phyloP scores from a whole-genome alignment of 1,140 invertebrate species.

The Brachystomella parvula region DNA sequence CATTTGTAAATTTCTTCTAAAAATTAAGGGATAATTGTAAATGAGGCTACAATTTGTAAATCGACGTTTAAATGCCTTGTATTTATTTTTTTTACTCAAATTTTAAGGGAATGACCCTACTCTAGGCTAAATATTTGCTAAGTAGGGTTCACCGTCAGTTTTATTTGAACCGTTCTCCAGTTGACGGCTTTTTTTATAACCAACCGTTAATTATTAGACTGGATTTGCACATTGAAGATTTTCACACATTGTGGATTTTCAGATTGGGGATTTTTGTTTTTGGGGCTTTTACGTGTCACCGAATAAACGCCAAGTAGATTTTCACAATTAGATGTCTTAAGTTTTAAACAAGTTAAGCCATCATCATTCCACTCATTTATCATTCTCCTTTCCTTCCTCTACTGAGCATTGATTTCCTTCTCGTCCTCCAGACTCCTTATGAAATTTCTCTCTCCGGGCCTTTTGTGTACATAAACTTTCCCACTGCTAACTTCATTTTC shows the following conservation, averaged over 20 bases:
- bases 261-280: background rate
- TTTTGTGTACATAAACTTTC: background rate
- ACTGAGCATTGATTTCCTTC: background rate
- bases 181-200: background rate
- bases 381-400: background rate
- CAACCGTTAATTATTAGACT: background rate
- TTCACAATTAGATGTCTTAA: background rate
- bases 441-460: background rate
- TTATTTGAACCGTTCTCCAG: too few species aligned
- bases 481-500: background rate
- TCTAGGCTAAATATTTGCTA: too few species aligned
- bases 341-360: background rate
- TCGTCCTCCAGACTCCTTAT: background rate
- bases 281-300: too few species aligned
- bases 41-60: too few species aligned
- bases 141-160: too few species aligned
- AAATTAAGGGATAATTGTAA: too few species aligned
- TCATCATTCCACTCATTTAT: background rate
- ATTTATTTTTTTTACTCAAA: too few species aligned
- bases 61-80: too few species aligned
- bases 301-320: too few species aligned
- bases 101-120: too few species aligned
- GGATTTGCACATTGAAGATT: background rate
- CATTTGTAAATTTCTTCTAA: too few species aligned
- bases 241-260: background rate